These are phyloP conservation scores for Ariopsis seemanni DNA, from an alignment of 2,113 vertebrate genomes.

Conservation along the genomic window DNA sequence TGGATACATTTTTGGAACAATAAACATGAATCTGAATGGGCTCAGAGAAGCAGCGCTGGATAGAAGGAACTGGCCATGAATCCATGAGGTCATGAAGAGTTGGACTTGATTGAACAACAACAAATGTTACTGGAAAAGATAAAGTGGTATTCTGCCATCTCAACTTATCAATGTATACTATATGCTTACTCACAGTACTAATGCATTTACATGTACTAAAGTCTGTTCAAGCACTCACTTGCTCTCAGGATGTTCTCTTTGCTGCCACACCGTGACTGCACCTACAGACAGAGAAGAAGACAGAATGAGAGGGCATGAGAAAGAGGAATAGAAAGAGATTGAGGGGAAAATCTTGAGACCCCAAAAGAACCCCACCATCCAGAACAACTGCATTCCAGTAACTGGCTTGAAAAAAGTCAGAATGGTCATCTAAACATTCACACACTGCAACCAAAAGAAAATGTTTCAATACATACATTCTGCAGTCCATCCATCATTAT, in stretches of 20 bases:
- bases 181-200: background rate
- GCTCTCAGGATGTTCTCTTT: conserved; percentile 99
- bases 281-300: conserved; percentile 77
- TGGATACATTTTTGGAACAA: no score
- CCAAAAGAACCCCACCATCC: background rate
- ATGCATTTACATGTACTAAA: background rate
- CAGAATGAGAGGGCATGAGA: conserved; percentile 40
- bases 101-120: no score
- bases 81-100: no score
- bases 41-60: no score
- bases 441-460: conserved; percentile 40
- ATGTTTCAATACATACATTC: conserved; percentile 23
- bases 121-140: background rate
- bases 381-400: conserved; percentile 49
- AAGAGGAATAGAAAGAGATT: conserved; percentile 14
- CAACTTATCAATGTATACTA: background rate
- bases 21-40: no score
- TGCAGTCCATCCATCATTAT: conserved; percentile 45
- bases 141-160: background rate
- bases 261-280: conserved; percentile 98
- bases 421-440: conserved; percentile 47
- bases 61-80: no score
- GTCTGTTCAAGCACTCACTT: conserved; percentile 79
- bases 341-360: conserved; percentile 15
- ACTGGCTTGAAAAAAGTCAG: conserved; percentile 41